Base-by-base conservation (phyloP, 2,888 invertebrate species). In the Lithophane semibrunnea region DNA sequence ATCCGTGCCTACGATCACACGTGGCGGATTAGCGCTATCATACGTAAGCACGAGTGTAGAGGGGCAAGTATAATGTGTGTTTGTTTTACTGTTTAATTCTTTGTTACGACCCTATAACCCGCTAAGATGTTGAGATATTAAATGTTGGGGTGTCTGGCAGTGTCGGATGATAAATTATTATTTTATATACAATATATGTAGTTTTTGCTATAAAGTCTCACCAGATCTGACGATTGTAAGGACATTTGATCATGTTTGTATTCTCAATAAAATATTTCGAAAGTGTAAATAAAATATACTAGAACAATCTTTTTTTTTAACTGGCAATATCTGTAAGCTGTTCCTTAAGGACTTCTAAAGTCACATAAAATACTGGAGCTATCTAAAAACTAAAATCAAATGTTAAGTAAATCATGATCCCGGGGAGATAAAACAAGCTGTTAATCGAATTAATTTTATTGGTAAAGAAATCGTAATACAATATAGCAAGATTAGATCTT, bases 11-110 rank as follows among this genome's bases (percentile, higher is more conserved):
- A 49, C 13, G 75, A 86, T 75, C 85, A 79, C 67, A 74, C 44
- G 64, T 29, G 60, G 65, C 42, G 87, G 88, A 86, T 87, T 88
- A 88, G 56, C 65, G 75, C 70, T 88, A 86, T 87, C 87, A 82
- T 77, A 68, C 66, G 61, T 79, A 71, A 71, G 68, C 88, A 83
- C 66, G 60, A 79, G 56, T 21, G 21, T 24, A 56, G 67, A 72
- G 52, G 64, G 56, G 56, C n/a, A 29, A 83, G 54, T 47, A 73
- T 42, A 24, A 44, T 75, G 64, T 65, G 65, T 84, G 81, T 87
- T 88, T 86, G 79, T 75, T 77, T 64, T 68, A 72, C 58, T 73
- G 71, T 74, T 75, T 79, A 78, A 88, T 88, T 85, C 79, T 85
- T 80, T 80, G 70, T 76, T 84, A 79, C 56, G 60, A 73, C 21